Evolutionary conservation across 2,888 invertebrate genomes (phyloP).

Genomic region (Thumatha senex): DNA sequence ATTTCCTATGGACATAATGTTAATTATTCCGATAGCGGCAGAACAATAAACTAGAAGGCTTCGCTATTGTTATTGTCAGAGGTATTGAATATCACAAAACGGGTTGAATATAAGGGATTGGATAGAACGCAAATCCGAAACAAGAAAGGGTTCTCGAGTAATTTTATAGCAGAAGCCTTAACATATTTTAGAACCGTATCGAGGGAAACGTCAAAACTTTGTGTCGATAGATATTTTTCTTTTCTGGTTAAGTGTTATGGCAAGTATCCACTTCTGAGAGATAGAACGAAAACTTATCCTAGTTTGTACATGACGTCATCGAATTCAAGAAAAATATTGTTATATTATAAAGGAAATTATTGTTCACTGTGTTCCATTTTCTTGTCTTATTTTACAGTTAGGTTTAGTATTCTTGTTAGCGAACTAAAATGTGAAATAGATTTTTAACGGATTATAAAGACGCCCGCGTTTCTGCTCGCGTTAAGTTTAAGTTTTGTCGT

Average conservation of each 20-base stretch:
- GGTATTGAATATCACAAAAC: conserved; percentile 61
- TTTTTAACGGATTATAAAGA: too few relatives aligned
- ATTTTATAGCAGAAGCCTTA: conserved; percentile 55
- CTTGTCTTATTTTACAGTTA: conserved; percentile 2
- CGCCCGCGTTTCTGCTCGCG: too few relatives aligned
- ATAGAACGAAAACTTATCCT: conserved; percentile 7
- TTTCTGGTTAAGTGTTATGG: conserved; percentile 13
- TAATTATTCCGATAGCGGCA: too few relatives aligned
- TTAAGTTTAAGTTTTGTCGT: too few relatives aligned
- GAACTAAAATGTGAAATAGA: too few relatives aligned
- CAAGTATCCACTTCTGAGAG: conserved; percentile 6
- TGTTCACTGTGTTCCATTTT: conserved; percentile 3
- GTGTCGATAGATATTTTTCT: conserved; percentile 15
- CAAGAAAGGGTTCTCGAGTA: conserved; percentile 46
- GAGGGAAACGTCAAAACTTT: conserved; percentile 38
- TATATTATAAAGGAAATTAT: conserved; percentile 2
- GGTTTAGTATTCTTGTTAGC: neutral
- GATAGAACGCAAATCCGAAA: conserved; percentile 43
- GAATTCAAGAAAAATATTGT: neutral
- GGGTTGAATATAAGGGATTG: conserved; percentile 41
- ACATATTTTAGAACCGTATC: conserved; percentile 47
- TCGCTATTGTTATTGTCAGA: conserved; percentile 50
- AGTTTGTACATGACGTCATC: conserved; percentile 1
- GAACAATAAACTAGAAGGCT: conserved; percentile 51
- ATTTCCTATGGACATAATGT: too few relatives aligned